These are phyloP conservation scores for Tympanoctomys barrerae DNA, from an alignment of 2,797 vertebrate genomes.

Conservation along the genomic window DNA sequence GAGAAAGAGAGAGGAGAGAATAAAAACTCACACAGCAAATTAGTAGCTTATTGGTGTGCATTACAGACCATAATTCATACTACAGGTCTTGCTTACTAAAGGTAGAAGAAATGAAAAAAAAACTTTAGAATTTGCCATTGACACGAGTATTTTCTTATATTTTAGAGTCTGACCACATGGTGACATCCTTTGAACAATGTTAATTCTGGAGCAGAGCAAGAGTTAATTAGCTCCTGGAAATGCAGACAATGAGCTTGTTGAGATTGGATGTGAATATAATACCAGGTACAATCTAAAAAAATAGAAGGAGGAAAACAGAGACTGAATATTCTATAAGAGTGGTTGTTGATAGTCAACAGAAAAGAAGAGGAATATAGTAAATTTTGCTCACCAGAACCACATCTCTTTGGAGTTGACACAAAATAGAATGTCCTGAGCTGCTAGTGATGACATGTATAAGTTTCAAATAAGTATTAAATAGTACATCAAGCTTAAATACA, in stretches of 20 bases:
- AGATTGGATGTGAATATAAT: background rate
- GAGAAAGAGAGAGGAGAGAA: background rate
- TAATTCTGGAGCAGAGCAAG: background rate
- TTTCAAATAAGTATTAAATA: background rate
- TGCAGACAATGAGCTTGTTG: background rate
- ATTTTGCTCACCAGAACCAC: background rate
- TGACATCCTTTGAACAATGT: slow-evolving; percentile 5
- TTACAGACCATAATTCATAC: background rate
- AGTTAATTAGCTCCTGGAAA: slow-evolving; percentile 3
- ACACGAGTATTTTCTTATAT: background rate
- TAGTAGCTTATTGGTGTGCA: background rate
- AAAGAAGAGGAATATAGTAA: background rate
- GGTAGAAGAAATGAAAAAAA: background rate
- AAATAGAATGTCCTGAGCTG: background rate
- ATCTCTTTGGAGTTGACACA: slow-evolving; percentile 21
- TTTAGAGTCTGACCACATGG: background rate
- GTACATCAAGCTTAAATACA: background rate
- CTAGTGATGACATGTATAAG: background rate
- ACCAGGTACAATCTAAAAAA: slow-evolving; percentile 22
- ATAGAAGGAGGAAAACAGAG: background rate
- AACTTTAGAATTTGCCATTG: background rate
- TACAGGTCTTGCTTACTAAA: slow-evolving; percentile 26
- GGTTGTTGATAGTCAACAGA: background rate
- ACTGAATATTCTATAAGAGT: background rate
- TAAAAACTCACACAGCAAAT: background rate